A percentile compares a stretch with the other conserved stretches of the same genome.
Conservation (phyloP, 2,888 invertebrate species). For the Xylophagus ater region DNA sequence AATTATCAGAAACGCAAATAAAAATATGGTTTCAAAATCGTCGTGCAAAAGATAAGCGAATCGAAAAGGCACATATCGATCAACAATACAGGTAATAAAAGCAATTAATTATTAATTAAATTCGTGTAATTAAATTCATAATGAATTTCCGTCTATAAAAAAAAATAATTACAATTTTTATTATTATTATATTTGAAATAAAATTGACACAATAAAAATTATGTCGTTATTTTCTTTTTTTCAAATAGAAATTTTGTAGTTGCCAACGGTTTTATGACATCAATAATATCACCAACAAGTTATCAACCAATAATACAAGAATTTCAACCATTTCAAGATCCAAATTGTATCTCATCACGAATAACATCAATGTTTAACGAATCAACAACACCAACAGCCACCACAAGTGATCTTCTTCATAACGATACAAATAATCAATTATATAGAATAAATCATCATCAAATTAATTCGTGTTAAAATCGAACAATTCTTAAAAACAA, state of each 20-base stretch:
- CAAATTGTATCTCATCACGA: slow-evolving; percentile 17
- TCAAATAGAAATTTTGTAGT: slow-evolving; percentile 47
- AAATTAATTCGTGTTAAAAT: too few relatives aligned
- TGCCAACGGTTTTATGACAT: slow-evolving; percentile 48
- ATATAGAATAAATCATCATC: too few relatives aligned
- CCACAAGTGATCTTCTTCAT: too few relatives aligned
- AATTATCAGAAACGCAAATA: slow-evolving; percentile 67
- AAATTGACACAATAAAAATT: slow-evolving; percentile 9
- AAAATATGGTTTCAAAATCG: slow-evolving; percentile 92
- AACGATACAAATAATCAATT: too few relatives aligned
- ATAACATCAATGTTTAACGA: too few relatives aligned
- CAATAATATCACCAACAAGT: slow-evolving; percentile 35
- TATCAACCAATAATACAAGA: slow-evolving; percentile 27
- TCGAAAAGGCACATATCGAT: slow-evolving; percentile 90
- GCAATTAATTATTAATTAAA: neutral
- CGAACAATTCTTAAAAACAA: too few relatives aligned
- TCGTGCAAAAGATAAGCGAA: slow-evolving; percentile 89
- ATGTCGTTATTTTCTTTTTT: neutral
- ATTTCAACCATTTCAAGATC: slow-evolving; percentile 14
- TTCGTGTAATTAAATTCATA: slow-evolving; percentile 3
- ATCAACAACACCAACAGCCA: too few relatives aligned
- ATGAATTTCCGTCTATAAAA: slow-evolving; percentile 6
- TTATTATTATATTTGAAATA: slow-evolving; percentile 4
- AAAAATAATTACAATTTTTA: slow-evolving; percentile 5
- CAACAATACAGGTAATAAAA: slow-evolving; percentile 74